Base-by-base conservation (phyloP, 35 echinoderm and acorn worm species). In the Chiridota heheva region DNA sequence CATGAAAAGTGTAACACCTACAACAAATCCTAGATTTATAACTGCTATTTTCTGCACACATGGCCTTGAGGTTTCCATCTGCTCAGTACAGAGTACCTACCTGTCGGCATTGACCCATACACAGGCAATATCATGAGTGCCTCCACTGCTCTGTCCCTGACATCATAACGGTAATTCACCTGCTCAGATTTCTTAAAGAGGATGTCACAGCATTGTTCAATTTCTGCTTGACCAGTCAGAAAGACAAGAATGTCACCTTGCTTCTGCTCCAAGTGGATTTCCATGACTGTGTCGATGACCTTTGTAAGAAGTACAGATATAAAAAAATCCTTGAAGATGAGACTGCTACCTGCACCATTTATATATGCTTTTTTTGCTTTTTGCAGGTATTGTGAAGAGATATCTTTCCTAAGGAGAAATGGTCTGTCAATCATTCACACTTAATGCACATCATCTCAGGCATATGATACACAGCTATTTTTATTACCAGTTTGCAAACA, bases 41-140 rank as follows among this genome's bases (percentile, higher is more conserved):
- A n/a, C n/a, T n/a, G n/a, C n/a, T n/a, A n/a, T n/a, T n/a, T n/a
- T n/a, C n/a, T n/a, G n/a, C n/a, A n/a, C n/a, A n/a, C n/a, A n/a
- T n/a, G n/a, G n/a, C n/a, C n/a, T 53, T 53, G 48, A 13, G 48
- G 22, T 53, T 53, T 22, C 22, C 48, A 53, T 53, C 48, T 53
- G 10, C 10, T 53, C 22, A 31, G 28, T 27, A 65, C 28, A 10
- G 28, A 66, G 41, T 3, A 90, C 77, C 13, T 67, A 97, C 89
- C 94, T 67, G 94, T 91, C 45, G 94, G 88, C 94, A 97, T 97
- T 37, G 94, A 97, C 7, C 94, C 94, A 91, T 97, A 97, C 0
- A 97, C 89, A 3, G 94, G 89, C 12, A 97, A 64, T 10, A 97
- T 67, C 82, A 91, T 82, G 2, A 97, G 66, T 20, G 94, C 94